phyloP scores from a whole-genome alignment of 1,140 invertebrate genomes.

The Rhopalosiphum maidis region DNA sequence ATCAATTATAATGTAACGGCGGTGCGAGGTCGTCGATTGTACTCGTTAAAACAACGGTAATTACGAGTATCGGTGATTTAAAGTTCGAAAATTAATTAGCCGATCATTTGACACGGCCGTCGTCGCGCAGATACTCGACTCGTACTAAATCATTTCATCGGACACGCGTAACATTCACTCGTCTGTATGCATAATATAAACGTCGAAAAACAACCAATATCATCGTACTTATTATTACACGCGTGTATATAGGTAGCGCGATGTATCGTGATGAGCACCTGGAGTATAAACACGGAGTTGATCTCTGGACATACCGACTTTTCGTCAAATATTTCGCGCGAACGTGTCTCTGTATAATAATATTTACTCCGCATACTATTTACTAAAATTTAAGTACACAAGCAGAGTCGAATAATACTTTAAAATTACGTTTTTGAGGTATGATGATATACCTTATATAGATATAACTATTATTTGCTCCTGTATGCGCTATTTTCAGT shows the following conservation, averaged over 20 bases:
- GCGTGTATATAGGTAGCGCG: not conserved
- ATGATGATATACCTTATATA: no score
- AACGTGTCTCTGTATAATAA: no score
- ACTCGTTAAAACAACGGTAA: conserved; percentile 15
- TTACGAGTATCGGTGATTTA: not conserved
- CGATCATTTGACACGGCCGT: not conserved
- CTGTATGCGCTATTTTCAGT: no score
- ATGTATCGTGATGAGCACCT: not conserved
- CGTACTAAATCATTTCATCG: not conserved
- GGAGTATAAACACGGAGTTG: not conserved
- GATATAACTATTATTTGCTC: no score
- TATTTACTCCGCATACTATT: no score
- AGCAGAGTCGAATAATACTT: no score
- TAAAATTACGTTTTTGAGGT: no score
- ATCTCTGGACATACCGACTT: not conserved
- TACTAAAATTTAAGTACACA: no score
- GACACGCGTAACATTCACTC: not conserved
- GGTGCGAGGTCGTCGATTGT: not conserved
- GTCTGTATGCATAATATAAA: not conserved
- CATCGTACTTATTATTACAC: not conserved
- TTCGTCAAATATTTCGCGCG: not conserved
- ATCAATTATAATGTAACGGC: not conserved
- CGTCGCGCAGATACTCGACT: not conserved
- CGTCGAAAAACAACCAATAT: not conserved
- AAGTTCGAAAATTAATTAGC: not conserved